phyloP scores from a whole-genome alignment of 2,888 invertebrate genomes.

The Mactromeris polynyma region DNA sequence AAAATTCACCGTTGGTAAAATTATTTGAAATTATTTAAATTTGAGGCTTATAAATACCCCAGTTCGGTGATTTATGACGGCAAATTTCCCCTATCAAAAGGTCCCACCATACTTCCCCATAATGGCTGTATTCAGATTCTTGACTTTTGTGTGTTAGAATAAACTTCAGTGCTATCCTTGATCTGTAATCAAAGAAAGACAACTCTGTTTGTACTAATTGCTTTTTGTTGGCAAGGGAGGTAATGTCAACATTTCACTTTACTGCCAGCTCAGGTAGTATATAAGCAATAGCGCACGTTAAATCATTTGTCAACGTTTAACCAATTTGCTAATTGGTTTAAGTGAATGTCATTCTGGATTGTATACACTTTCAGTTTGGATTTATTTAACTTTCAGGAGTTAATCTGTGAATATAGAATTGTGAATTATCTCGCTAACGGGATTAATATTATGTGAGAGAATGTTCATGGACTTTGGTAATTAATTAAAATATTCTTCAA shows the following conservation, averaged over 20 bases:
- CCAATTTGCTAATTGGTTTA: constrained; percentile 17
- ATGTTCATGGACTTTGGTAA: neutral
- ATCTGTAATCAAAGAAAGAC: neutral
- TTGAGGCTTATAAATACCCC: too few relatives aligned
- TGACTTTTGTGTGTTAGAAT: too few relatives aligned
- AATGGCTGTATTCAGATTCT: too few relatives aligned
- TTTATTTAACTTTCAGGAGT: neutral
- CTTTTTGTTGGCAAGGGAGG: neutral
- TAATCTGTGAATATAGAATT: neutral
- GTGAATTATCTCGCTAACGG: neutral
- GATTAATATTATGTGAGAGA: neutral
- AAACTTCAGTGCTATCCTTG: too few relatives aligned
- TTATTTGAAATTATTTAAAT: too few relatives aligned
- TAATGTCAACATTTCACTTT: neutral
- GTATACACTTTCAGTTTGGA: neutral
- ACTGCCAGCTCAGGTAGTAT: neutral
- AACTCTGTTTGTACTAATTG: neutral
- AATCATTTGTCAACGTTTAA: constrained; percentile 7
- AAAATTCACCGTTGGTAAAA: too few relatives aligned
- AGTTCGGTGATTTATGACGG: too few relatives aligned
- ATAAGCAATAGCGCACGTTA: neutral
- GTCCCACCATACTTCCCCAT: too few relatives aligned
- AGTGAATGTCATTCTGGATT: neutral
- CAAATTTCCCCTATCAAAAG: too few relatives aligned
- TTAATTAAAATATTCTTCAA: neutral